phyloP scores from a whole-genome alignment of 2,888 invertebrate species.

The Hipparchia semele region DNA sequence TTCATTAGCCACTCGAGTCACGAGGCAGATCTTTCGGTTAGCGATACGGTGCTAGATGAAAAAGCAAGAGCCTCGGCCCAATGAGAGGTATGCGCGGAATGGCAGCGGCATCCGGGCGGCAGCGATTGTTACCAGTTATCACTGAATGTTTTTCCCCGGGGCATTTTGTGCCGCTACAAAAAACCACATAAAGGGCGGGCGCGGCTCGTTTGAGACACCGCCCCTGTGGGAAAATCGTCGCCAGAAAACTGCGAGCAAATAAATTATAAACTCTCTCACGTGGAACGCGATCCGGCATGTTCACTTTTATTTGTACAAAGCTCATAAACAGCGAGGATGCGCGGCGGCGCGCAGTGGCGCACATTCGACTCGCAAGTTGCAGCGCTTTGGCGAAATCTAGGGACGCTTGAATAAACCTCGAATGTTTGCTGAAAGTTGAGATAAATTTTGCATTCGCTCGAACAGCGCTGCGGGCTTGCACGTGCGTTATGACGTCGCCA shows the following conservation, averaged over 20 bases:
- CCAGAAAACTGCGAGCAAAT: slow-evolving; percentile 81
- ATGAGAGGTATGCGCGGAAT: slow-evolving; percentile 77
- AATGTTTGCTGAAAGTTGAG: slow-evolving; percentile 28
- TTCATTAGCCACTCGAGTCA: slow-evolving; percentile 46
- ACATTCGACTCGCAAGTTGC: slow-evolving; percentile 33
- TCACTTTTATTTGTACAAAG: slow-evolving; percentile 48
- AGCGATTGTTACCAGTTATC: slow-evolving; percentile 83
- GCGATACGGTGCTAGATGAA: slow-evolving; percentile 70
- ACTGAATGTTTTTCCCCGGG: slow-evolving; percentile 81
- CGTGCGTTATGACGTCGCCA: slow-evolving; percentile 28
- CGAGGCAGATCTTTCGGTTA: slow-evolving; percentile 57
- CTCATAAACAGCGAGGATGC: slow-evolving; percentile 43
- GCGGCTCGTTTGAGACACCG: slow-evolving; percentile 80
- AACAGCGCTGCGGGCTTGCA: slow-evolving; percentile 46
- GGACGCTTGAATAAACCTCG: slow-evolving; percentile 30
- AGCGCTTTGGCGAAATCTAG: slow-evolving; percentile 40
- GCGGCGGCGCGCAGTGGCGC: slow-evolving; percentile 37
- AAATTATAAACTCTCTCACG: slow-evolving; percentile 79
- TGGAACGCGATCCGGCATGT: slow-evolving; percentile 70
- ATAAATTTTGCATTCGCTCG: slow-evolving; percentile 23
- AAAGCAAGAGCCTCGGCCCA: slow-evolving; percentile 74
- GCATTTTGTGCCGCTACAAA: slow-evolving; percentile 81
- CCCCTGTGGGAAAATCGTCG: slow-evolving; percentile 83
- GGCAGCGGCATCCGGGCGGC: slow-evolving; percentile 80
- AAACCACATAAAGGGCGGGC: slow-evolving; percentile 82